phyloP scores from a whole-genome alignment of 2,113 vertebrate genomes.

The Varanus komodoensis region DNA sequence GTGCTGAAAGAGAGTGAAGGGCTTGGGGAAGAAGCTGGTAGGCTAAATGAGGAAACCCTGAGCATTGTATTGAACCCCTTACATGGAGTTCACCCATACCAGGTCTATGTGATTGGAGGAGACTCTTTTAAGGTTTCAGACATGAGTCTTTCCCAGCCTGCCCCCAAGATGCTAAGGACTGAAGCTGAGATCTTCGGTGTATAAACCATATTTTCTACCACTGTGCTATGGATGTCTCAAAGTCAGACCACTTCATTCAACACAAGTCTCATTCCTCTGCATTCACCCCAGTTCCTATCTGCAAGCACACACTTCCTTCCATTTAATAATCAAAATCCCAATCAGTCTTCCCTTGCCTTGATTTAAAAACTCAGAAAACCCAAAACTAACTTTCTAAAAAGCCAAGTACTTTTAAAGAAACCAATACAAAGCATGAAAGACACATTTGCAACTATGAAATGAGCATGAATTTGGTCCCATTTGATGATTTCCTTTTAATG shows the following conservation, averaged over 20 bases:
- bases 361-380: neutral
- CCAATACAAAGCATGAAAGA: neutral
- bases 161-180: neutral
- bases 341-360: neutral
- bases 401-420: neutral
- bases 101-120: too few species aligned
- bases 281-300: neutral
- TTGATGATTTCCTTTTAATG: too few species aligned
- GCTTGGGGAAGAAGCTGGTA: too few species aligned
- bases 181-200: neutral
- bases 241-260: neutral
- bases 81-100: too few species aligned
- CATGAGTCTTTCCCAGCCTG: neutral
- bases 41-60: too few species aligned
- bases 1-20: too few species aligned
- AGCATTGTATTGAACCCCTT: too few species aligned
- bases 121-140: neutral
- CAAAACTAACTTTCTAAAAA: neutral
- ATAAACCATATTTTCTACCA: neutral
- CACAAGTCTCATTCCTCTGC: neutral
- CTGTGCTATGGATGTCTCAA: neutral
- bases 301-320: neutral
- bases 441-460: neutral
- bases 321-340: neutral
- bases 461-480: neutral